Base-by-base conservation (phyloP, 2,113 vertebrate species). In the Marcusenius ussheri region DNA sequence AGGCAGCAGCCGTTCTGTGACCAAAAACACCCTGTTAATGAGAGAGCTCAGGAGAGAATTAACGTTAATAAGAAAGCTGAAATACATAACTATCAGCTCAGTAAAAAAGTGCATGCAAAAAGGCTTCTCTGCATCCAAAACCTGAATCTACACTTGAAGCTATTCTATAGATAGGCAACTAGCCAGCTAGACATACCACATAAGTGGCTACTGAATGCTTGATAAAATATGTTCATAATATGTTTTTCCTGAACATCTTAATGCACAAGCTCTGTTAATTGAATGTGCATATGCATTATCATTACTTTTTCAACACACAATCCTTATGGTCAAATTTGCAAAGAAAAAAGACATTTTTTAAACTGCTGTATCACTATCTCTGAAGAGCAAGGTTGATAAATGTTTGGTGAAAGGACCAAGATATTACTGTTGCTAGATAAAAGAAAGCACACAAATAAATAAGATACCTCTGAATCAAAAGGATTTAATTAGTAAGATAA, bases 401-500 rank as follows among this genome's bases (percentile, higher is more conserved):
- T 17, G n/a, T 58, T 86, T 62, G 45, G 45, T 47, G 13, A 90
- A 87, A 66, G 9, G 9, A 11, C 62, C 9, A 66, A 66, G n/a
- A 74, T 86, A 39, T 15, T 39, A 77, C 35, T 77, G 7, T n/a
- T 27, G 83, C 83, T 49, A 62, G 56, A 27, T 74, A 45, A 66
- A 50, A 66, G 80, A 86, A 53, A 24, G 2, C 1, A 86, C 92
- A 92, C 51, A 93, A 77, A 80, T 83, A 90, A 87, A 42, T 42
- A 42, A 90, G 90, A 9, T 70, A 46, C n/a, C 19, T 35, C 90
- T 89, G 83, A 94, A 93, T 95, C 93, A 88, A 91, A 93, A 90
- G 31, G 11, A 90, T 94, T 93, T 94, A 92, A 95, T 95, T 94
- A 93, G 92, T 93, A 84, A 92, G 92, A 93, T 94, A 93, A 91